phyloP scores from a whole-genome alignment of 2,888 invertebrate species.

The Brachypterus glaber region DNA sequence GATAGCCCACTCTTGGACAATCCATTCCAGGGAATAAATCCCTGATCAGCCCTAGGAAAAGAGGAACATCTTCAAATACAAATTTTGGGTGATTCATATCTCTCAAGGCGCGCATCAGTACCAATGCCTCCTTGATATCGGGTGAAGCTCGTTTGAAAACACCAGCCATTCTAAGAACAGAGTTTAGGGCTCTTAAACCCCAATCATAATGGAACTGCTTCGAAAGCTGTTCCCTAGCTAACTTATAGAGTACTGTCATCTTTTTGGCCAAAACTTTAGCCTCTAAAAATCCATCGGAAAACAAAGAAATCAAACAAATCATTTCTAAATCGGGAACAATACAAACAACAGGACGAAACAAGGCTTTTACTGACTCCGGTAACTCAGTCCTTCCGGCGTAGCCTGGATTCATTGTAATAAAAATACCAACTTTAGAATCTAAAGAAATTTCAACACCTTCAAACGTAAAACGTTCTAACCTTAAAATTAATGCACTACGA shows the following conservation, averaged over 20 bases:
- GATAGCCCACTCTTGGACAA: conserved; percentile 79
- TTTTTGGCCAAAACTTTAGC: conserved; percentile 89
- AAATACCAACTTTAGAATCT: conserved; percentile 81
- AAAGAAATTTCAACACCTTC: conserved; percentile 62
- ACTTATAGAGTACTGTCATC: conserved; percentile 83
- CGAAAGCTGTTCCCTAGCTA: conserved; percentile 80
- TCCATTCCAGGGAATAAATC: conserved; percentile 87
- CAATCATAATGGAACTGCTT: conserved; percentile 93
- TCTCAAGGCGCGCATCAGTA: conserved; percentile 81
- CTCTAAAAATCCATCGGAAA: conserved; percentile 83
- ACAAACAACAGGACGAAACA: conserved; percentile 87
- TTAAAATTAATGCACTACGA: conserved; percentile 68
- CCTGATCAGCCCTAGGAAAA: conserved; percentile 78
- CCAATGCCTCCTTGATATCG: conserved; percentile 74
- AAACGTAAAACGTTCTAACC: conserved; percentile 59
- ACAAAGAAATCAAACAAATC: conserved; percentile 85
- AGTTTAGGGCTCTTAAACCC: conserved; percentile 83
- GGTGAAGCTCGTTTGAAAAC: conserved; percentile 70
- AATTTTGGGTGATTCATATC: conserved; percentile 94
- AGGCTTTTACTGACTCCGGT: conserved; percentile 84
- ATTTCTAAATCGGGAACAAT: conserved; percentile 85
- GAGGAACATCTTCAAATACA: conserved; percentile 81
- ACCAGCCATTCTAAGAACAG: conserved; percentile 86
- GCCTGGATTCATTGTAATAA: conserved; percentile 93
- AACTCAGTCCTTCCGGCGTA: conserved; percentile 87